Evolutionary conservation across 1,140 invertebrate genomes (phyloP).

Genomic region (Eurosta solidaginis): DNA sequence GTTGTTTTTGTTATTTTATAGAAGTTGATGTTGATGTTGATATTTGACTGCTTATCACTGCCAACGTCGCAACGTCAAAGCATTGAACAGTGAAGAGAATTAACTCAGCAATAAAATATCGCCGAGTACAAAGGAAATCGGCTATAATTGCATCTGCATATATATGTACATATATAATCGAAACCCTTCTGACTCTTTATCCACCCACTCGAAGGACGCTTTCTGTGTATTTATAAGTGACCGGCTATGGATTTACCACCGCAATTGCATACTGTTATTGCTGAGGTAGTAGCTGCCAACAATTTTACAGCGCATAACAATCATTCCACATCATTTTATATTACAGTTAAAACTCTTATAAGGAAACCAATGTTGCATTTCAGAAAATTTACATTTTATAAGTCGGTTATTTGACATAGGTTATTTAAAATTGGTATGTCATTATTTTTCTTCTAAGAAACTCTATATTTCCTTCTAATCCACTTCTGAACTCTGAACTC

Average conservation of each 20-base stretch:
- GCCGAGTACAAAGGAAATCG: no score
- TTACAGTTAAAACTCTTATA: no score
- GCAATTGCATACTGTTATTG: neutral
- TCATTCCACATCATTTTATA: neutral
- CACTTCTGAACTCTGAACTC: no score
- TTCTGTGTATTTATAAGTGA: neutral
- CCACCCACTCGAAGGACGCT: neutral
- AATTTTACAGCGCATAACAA: neutral
- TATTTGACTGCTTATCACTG: slow-evolving; percentile 18
- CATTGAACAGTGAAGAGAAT: neutral
- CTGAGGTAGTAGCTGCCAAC: neutral
- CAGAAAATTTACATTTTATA: no score
- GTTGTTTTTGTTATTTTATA: slow-evolving; percentile 9
- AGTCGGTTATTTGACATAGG: no score
- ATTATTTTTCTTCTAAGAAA: no score
- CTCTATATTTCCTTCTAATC: no score
- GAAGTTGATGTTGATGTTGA: slow-evolving; percentile 18
- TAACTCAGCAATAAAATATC: neutral
- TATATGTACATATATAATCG: neutral
- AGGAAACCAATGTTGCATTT: no score
- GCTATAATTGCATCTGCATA: no score
- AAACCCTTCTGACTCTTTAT: neutral
- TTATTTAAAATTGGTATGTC: no score
- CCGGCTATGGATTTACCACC: neutral
- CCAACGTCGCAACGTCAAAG: slow-evolving; percentile 14